Evolutionary conservation across 2,797 vertebrate species (phyloP).

Genomic region (Ficedula albicollis): DNA sequence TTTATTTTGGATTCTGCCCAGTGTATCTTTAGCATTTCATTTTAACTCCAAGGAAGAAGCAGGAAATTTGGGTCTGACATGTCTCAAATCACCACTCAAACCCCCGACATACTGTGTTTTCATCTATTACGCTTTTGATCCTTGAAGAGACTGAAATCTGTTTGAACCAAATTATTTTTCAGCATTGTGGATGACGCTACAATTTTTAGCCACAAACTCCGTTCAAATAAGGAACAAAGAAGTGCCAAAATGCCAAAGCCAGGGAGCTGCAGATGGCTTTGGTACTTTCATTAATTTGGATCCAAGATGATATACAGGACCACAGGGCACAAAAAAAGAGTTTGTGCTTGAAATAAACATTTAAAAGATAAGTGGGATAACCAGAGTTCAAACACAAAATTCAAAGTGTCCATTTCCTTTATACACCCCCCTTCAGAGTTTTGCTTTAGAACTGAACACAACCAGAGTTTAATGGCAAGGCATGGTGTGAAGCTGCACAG

Average conservation of each 20-base stretch:
- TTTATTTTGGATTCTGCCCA: neutral
- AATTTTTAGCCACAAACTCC: neutral
- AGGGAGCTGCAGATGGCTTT: neutral
- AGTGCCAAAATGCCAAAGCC: neutral
- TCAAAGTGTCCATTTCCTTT: neutral
- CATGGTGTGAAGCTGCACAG: neutral
- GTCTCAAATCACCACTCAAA: neutral
- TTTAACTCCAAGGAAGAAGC: neutral
- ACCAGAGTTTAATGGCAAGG: neutral
- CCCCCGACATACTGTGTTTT: slow-evolving; percentile 3
- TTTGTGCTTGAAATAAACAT: neutral
- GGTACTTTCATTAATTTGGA: neutral
- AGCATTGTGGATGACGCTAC: neutral
- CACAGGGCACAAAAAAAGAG: neutral
- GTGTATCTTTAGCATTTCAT: neutral
- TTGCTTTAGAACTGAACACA: neutral
- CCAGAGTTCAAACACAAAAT: neutral
- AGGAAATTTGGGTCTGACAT: neutral
- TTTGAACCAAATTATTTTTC: slow-evolving; percentile 37
- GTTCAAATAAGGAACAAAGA: neutral
- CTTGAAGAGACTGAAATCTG: neutral
- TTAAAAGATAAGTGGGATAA: neutral
- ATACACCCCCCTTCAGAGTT: neutral
- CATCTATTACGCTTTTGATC: slow-evolving; percentile 2
- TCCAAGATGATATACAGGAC: neutral